Evolutionary conservation across 2,888 invertebrate species (phyloP).

Genomic region (Scaptomyza polygonia): DNA sequence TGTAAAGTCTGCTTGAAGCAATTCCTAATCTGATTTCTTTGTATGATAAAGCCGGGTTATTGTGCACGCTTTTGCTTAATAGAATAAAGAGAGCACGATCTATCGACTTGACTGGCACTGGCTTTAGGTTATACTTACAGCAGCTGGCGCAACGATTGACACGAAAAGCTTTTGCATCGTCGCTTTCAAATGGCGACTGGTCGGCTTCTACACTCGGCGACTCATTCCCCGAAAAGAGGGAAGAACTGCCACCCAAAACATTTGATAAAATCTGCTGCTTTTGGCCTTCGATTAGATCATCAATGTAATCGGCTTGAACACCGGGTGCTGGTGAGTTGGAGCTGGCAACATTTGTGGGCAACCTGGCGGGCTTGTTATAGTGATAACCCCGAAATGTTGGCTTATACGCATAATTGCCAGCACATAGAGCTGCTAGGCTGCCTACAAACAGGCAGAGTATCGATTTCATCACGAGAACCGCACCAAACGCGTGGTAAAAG

Average conservation of each 20-base stretch:
- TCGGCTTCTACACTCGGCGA: background rate
- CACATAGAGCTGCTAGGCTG: constrained; percentile 35
- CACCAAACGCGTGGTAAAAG: constrained; percentile 50
- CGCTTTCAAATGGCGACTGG: constrained; percentile 34
- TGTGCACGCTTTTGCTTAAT: background rate
- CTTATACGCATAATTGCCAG: constrained; percentile 47
- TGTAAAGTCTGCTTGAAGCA: background rate
- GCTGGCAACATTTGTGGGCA: constrained; percentile 24
- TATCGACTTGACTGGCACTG: background rate
- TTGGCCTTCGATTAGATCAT: constrained; percentile 80
- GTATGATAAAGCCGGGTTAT: background rate
- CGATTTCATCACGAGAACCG: constrained; percentile 63
- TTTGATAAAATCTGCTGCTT: constrained; percentile 79
- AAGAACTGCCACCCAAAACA: constrained; percentile 45
- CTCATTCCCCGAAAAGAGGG: constrained; percentile 4
- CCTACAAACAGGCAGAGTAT: constrained; percentile 33
- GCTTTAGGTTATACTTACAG: constrained; percentile 70
- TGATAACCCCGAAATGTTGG: constrained; percentile 56
- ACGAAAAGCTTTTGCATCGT: constrained; percentile 61
- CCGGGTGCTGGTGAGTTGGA: constrained; percentile 26
- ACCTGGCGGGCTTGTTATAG: constrained; percentile 58
- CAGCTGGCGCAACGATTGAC: constrained; percentile 80
- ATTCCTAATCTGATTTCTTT: background rate
- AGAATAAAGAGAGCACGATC: background rate
- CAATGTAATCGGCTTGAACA: constrained; percentile 79